Conservation (phyloP, 92 coral and sea anemone genomes). For the Actinernus sp. region DNA sequence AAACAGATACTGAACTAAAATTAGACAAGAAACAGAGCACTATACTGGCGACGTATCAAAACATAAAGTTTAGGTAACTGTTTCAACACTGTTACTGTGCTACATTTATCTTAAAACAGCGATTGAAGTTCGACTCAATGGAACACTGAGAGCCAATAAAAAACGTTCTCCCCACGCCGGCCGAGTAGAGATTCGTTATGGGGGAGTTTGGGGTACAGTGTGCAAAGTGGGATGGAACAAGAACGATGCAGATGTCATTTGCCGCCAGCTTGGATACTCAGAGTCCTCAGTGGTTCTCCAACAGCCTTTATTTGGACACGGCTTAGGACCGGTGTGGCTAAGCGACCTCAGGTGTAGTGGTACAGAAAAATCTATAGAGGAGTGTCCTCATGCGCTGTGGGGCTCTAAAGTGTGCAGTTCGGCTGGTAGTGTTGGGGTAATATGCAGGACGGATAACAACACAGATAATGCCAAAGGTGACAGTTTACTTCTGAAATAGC, state of each 20-base stretch:
- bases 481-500: too few species aligned
- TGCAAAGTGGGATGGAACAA: neutral
- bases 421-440: too few species aligned
- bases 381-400: neutral
- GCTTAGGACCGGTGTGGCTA: constrained; percentile 6
- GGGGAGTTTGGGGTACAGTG: constrained; percentile 11
- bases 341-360: constrained; percentile 2
- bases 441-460: too few species aligned
- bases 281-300: neutral
- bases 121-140: neutral
- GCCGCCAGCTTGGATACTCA: constrained; percentile 6
- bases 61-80: too few species aligned
- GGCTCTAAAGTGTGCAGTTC: too few species aligned
- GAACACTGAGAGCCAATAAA: too few species aligned
- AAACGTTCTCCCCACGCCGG: constrained; percentile 5
- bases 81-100: too few species aligned
- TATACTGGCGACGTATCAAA: too few species aligned
- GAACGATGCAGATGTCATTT: constrained; percentile 3
- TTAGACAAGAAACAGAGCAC: too few species aligned
- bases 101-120: too few species aligned
- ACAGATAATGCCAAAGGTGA: too few species aligned
- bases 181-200: constrained; percentile 4
- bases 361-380: neutral
- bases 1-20: too few species aligned
- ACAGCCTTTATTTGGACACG: neutral